Evolutionary conservation across 2,797 vertebrate species (phyloP), one percentile per base, ranked within the genome.

Genomic region (Poliocrania exsul): DNA sequence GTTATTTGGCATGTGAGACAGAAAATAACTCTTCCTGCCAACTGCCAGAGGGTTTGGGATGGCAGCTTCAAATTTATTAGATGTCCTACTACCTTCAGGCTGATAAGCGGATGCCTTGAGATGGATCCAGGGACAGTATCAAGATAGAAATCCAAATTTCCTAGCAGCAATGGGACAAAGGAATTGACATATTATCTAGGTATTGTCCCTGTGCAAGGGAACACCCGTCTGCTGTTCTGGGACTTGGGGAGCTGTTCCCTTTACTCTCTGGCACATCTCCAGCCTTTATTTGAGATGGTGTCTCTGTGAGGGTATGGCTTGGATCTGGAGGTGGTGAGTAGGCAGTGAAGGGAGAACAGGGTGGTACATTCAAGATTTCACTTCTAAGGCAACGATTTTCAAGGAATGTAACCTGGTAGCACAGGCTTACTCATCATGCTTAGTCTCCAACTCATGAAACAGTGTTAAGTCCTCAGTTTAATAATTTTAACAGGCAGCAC

Each of bases 51-150:
- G 94, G 71, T 89, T 87, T 84, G 71, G 88, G 84, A 66, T 96
- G 84, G 95, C 88, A 95, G 88, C 67, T 93, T 97, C 79, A 69
- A 64, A 94, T 95, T 94, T 95, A 91, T 95, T 93, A 87, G 64
- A 69, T 94, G 94, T 88, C 89, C 92, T 89, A n/a, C 61, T 89
- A 85, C 93, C 90, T 95, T 64, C 37, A 31, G 92, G 93, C 86
- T 7, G 92, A 95, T 95, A 95, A 95, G 94, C 5, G 0, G 35
- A 88, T 90, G 77, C 73, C 86, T 93, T 51, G 74, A 95, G 88
- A 77, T 91, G 79, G 71, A 92, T 95, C 74, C 84, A 53, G 72
- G 75, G 72, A 87, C 81, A 72, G 46, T 25, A 51, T 75, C 4
- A 2, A 93, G 94, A 87, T 69, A 91, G 79, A 72, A 92, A 93